phyloP scores from a whole-genome alignment of 2,797 vertebrate species.

The Rhinichthys osculus region DNA sequence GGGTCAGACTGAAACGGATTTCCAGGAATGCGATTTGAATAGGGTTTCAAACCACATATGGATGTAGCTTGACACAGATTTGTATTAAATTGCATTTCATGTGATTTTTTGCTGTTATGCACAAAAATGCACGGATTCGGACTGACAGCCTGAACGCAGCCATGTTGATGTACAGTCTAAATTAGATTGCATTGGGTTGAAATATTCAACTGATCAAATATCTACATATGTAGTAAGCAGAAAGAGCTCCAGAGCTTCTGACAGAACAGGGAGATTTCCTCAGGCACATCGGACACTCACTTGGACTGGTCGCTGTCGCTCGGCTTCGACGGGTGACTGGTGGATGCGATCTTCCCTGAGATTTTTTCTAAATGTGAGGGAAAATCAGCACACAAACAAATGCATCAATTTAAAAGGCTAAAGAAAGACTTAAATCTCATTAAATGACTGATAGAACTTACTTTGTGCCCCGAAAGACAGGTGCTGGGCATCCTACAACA shows the following conservation, averaged over 20 bases:
- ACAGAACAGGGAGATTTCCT: neutral
- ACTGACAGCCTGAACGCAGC: too few relatives aligned
- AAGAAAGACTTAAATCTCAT: neutral
- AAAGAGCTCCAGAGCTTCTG: neutral
- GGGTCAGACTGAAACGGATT: too few relatives aligned
- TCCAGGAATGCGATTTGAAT: too few relatives aligned
- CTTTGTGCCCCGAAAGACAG: conserved; percentile 89
- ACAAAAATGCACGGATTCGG: too few relatives aligned
- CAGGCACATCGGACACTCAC: conserved; percentile 67
- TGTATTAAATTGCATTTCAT: too few relatives aligned
- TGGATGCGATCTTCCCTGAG: conserved; percentile 86
- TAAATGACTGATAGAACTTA: conserved; percentile 76
- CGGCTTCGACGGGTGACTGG: conserved; percentile 90
- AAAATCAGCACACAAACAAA: neutral
- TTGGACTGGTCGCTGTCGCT: conserved; percentile 77
- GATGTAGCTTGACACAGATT: too few relatives aligned
- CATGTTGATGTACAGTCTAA: neutral
- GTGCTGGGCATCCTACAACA: conserved; percentile 86
- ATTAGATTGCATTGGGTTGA: neutral
- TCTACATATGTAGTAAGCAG: neutral
- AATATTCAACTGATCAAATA: too few relatives aligned
- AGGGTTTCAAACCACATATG: too few relatives aligned
- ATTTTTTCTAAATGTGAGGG: conserved; percentile 81
- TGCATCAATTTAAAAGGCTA: neutral
- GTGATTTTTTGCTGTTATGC: too few relatives aligned